Percentiles rank a stretch among this genome's conserved stretches.
These are phyloP conservation scores for Tenthredo mesomela DNA, from an alignment of 2,888 invertebrate genomes.

Conservation along the genomic window DNA sequence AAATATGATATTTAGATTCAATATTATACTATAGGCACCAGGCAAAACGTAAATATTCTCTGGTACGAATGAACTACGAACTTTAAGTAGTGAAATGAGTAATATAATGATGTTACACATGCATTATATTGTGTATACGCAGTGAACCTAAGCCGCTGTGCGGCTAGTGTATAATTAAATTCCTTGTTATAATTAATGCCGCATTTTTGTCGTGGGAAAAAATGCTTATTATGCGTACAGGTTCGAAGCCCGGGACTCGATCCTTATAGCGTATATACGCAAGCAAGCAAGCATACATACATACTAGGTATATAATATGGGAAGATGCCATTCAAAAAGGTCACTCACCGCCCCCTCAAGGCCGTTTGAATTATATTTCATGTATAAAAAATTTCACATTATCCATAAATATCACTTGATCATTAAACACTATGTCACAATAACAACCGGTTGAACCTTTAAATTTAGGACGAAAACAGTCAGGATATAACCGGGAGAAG, in stretches of 20 bases:
- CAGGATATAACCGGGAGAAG: conserved; percentile 26
- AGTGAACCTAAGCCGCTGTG: conserved; percentile 13
- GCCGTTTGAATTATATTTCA: conserved; percentile 58
- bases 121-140: background rate
- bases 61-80: background rate
- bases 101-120: background rate
- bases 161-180: conserved; percentile 16
- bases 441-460: background rate
- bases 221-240: conserved; percentile 56
- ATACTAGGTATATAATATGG: conserved; percentile 27
- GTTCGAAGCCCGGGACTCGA: conserved; percentile 56
- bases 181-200: conserved; percentile 59
- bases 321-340: conserved; percentile 66
- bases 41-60: conserved; percentile 16
- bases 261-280: conserved; percentile 48
- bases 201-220: conserved; percentile 73
- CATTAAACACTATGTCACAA: background rate
- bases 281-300: too few species aligned
- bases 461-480: conserved; percentile 15
- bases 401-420: conserved; percentile 12
- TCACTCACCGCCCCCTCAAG: conserved; percentile 74
- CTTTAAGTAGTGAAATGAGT: background rate
- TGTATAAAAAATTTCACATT: conserved; percentile 5
- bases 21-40: background rate
- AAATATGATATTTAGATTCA: background rate